phyloP scores from a whole-genome alignment of 2,797 vertebrate genomes.

The Pristis pectinata region DNA sequence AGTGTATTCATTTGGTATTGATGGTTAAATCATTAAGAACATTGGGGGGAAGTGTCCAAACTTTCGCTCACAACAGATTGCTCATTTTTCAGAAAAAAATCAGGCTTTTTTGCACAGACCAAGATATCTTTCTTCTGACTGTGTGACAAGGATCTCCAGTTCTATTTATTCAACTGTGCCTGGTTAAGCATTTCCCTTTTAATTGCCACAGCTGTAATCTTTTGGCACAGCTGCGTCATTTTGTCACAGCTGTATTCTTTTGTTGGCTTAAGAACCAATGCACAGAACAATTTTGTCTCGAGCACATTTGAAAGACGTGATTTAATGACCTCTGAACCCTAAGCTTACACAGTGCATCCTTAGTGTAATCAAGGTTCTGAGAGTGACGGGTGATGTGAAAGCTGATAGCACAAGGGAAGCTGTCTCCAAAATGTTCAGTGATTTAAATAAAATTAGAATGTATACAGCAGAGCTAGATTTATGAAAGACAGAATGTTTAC shows the following conservation, averaged over 20 bases:
- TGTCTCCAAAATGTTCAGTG: background rate
- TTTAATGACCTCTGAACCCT: constrained; percentile 26
- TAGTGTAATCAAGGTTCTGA: constrained; percentile 4
- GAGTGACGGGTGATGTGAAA: background rate
- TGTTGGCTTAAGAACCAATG: background rate
- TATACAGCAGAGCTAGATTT: background rate
- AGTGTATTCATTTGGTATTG: background rate
- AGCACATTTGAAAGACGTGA: background rate
- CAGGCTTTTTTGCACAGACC: background rate
- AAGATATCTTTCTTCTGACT: background rate
- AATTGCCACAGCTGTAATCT: constrained; percentile 1
- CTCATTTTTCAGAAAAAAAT: background rate
- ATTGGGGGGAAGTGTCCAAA: background rate
- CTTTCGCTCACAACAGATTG: background rate
- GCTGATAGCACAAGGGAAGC: constrained; percentile 16
- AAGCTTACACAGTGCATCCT: background rate
- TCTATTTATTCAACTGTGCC: constrained; percentile 26
- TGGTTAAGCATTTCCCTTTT: constrained; percentile 19
- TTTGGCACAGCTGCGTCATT: background rate
- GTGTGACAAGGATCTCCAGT: background rate
- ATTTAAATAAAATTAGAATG: constrained; percentile 27
- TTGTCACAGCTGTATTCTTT: constrained; percentile 26
- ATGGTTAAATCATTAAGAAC: background rate
- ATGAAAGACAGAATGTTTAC: constrained; percentile 27
- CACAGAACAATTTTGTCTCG: background rate